Percentiles rank a stretch among this genome's conserved stretches.
These are phyloP conservation scores for Ferrisia virgata DNA, from an alignment of 2,888 invertebrate species.

Conservation along the genomic window DNA sequence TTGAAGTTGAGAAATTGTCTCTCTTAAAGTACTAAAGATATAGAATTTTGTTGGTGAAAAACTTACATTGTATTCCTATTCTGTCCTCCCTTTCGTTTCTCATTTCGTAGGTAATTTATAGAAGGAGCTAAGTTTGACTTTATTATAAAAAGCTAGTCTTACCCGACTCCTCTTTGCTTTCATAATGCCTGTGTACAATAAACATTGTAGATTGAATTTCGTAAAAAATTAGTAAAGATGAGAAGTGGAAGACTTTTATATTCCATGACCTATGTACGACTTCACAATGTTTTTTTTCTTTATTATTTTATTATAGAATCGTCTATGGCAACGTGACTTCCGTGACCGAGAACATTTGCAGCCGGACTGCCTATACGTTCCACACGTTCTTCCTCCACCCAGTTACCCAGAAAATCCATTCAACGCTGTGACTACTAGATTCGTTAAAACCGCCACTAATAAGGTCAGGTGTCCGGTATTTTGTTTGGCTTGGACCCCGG, in stretches of 20 bases:
- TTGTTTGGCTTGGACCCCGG: slow-evolving; percentile 98
- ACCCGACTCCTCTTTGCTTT: too few species aligned
- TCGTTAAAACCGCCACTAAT: slow-evolving; percentile 98
- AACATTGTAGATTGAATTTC: background rate
- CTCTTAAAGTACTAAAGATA: too few species aligned
- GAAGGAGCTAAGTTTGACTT: too few species aligned
- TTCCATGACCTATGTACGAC: background rate
- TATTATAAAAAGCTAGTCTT: too few species aligned
- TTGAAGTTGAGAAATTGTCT: too few species aligned
- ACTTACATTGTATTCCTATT: too few species aligned
- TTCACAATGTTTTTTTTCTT: background rate
- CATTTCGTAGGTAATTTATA: too few species aligned
- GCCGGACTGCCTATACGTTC: slow-evolving; percentile 92
- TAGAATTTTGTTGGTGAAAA: too few species aligned
- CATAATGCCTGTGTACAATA: background rate
- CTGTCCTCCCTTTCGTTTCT: too few species aligned
- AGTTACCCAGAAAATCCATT: slow-evolving; percentile 91
- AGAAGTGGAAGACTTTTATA: background rate
- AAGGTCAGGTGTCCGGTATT: slow-evolving; percentile 99
- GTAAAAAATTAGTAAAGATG: background rate
- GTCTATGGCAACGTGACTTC: slow-evolving; percentile 93
- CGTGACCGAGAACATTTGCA: slow-evolving; percentile 85
- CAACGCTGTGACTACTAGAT: slow-evolving; percentile 91
- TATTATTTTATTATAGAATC: slow-evolving; percentile 64
- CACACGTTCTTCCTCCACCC: slow-evolving; percentile 90